A percentile compares a stretch with the other conserved stretches of the same genome.
Conservation (phyloP, 2,113 vertebrate species). For the Lethenteron camtschaticum region DNA sequence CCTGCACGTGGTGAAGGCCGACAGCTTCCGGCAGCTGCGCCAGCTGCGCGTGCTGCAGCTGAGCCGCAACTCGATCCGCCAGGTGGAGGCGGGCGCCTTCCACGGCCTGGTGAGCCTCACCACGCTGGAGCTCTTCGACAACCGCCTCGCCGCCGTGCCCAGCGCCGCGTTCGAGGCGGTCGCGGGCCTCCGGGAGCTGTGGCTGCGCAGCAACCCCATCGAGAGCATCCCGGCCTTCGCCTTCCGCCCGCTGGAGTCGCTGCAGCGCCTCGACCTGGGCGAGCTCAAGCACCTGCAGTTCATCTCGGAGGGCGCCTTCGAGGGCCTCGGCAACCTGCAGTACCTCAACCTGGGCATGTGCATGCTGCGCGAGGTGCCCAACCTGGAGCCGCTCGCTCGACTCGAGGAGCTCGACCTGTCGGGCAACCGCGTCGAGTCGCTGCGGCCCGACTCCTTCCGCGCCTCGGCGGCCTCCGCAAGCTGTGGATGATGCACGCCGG, state of each 20-base stretch:
- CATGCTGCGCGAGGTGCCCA: conserved; percentile 94
- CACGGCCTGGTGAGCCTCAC: conserved; percentile 96
- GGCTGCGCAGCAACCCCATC: conserved; percentile 90
- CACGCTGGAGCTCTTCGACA: conserved; percentile 97
- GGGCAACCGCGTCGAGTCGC: conserved; percentile 72
- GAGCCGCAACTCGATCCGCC: conserved; percentile 93
- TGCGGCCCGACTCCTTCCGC: conserved; percentile 85
- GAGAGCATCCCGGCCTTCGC: conserved; percentile 97
- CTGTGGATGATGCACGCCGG: conserved; percentile 98
- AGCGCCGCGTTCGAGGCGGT: conserved; percentile 98
- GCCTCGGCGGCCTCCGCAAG: conserved; percentile 93
- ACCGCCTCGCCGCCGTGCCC: conserved; percentile 89
- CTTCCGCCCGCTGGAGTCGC: conserved; percentile 90
- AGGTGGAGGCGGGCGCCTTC: conserved; percentile 94
- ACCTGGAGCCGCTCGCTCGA: conserved; percentile 78
- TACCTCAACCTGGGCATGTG: conserved; percentile 99
- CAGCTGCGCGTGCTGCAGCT: conserved; percentile 91
- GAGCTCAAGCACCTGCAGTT: conserved; percentile 90
- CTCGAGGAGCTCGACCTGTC: conserved; percentile 96
- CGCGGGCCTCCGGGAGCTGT: conserved; percentile 94
- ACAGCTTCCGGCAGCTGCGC: conserved; percentile 94
- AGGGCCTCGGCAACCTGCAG: conserved; percentile 89
- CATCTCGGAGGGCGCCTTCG: conserved; percentile 97
- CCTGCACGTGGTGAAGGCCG: conserved; percentile 95
- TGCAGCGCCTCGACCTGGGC: conserved; percentile 73